Conservation (phyloP, 2,797 vertebrate species). For the Taenioides sp. region DNA sequence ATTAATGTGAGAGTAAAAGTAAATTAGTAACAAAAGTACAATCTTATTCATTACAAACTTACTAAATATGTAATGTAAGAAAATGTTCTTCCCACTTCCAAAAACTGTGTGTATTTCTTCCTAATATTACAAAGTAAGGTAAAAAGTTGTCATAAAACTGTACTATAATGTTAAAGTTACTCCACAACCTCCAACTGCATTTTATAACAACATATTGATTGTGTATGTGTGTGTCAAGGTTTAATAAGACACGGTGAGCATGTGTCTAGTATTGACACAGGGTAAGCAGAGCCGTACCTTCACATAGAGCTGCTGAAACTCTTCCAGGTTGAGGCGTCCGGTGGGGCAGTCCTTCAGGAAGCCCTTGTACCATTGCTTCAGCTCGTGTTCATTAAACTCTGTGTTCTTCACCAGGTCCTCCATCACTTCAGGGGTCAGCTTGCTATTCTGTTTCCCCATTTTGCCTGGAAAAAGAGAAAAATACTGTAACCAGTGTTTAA, state of each 20-base stretch:
- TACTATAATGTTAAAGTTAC: too few relatives aligned
- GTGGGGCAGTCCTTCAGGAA: conserved; percentile 99
- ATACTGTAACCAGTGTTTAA: not conserved
- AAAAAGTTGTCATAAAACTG: too few relatives aligned
- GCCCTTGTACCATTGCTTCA: conserved; percentile 99
- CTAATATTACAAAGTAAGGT: too few relatives aligned
- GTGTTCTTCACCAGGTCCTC: conserved; percentile 99
- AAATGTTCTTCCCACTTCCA: not conserved
- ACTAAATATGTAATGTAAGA: not conserved
- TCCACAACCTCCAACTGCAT: not conserved
- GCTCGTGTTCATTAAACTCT: conserved; percentile 98
- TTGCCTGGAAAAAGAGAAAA: not conserved
- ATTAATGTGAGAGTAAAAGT: too few relatives aligned
- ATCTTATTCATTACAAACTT: not conserved
- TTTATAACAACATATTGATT: not conserved
- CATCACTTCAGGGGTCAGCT: conserved; percentile 99
- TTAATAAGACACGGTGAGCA: not conserved
- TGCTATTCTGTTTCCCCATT: conserved; percentile 99
- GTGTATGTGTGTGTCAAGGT: not conserved
- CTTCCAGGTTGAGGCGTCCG: conserved; percentile 95
- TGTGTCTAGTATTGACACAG: not conserved
- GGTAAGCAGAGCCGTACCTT: conserved; percentile 78
- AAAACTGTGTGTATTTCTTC: not conserved
- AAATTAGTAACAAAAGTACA: not conserved
- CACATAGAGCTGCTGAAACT: conserved; percentile 99